Evolutionary conservation across 2,113 vertebrate species (phyloP).

Genomic region (Microcebus jonahi): DNA sequence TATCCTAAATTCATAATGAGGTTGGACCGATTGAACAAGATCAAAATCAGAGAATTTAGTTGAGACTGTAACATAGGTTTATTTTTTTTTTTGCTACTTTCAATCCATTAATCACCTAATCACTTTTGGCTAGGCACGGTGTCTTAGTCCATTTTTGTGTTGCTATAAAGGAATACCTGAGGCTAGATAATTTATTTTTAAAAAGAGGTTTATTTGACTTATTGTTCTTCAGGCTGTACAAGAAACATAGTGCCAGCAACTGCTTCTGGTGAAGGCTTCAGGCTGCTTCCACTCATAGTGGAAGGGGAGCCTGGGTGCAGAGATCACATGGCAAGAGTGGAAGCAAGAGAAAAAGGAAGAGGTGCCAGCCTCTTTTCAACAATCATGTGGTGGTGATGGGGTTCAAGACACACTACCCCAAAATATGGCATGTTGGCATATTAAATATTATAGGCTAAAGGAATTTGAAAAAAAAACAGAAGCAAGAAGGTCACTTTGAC

Average conservation of each 20-base stretch:
- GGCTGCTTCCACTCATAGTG: too few relatives aligned
- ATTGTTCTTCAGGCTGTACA: too few relatives aligned
- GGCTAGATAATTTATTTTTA: too few relatives aligned
- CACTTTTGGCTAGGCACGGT: not conserved
- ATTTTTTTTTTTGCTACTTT: not conserved
- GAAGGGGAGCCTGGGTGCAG: too few relatives aligned
- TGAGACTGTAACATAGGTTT: not conserved
- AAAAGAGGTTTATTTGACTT: too few relatives aligned
- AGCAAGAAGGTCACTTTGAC: not conserved
- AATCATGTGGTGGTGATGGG: not conserved
- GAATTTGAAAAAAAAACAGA: not conserved
- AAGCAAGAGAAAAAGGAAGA: too few relatives aligned
- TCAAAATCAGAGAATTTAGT: not conserved
- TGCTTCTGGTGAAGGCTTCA: too few relatives aligned
- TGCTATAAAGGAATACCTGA: too few relatives aligned
- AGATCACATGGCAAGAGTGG: too few relatives aligned
- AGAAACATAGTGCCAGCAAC: too few relatives aligned
- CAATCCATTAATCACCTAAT: constrained; percentile 16
- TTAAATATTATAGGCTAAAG: not conserved
- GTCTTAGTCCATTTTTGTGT: too few relatives aligned
- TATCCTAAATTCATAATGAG: not conserved
- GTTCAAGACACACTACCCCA: not conserved
- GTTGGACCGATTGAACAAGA: not conserved
- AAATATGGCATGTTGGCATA: not conserved
- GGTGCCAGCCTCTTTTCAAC: too few relatives aligned